Conservation (phyloP, 2,797 vertebrate genomes). For the Diplodus sargus region DNA sequence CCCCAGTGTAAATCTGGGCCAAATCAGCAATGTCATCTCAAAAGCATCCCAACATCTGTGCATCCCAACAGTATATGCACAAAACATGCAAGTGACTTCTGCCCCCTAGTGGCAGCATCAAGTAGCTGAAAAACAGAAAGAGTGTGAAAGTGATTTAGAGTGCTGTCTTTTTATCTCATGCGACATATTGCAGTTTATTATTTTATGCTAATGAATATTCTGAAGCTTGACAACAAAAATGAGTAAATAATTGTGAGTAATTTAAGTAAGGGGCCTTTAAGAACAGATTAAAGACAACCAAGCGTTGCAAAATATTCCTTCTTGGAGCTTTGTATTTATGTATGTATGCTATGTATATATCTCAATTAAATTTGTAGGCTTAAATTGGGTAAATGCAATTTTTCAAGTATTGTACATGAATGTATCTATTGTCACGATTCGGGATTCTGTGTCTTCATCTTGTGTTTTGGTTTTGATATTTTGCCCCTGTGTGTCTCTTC, state of each 20-base stretch:
- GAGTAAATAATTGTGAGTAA: not conserved
- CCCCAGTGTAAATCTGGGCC: not conserved
- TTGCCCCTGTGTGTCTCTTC: too few relatives aligned
- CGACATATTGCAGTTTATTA: too few relatives aligned
- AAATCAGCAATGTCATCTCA: not conserved
- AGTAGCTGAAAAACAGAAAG: not conserved
- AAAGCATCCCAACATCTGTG: not conserved
- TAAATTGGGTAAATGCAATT: too few relatives aligned
- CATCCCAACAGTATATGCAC: not conserved
- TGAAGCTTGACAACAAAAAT: not conserved
- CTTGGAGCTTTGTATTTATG: too few relatives aligned
- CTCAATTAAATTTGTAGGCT: too few relatives aligned
- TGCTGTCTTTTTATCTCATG: not conserved
- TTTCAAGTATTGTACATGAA: too few relatives aligned
- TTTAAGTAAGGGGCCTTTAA: not conserved
- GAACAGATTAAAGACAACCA: not conserved
- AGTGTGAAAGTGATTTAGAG: too few relatives aligned
- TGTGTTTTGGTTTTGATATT: too few relatives aligned
- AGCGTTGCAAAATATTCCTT: not conserved
- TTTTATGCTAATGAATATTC: too few relatives aligned
- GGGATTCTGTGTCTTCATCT: too few relatives aligned
- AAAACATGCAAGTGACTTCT: not conserved
- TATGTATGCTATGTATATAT: too few relatives aligned
- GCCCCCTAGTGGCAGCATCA: slow-evolving; percentile 4
- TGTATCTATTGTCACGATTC: too few relatives aligned